phyloP scores from a whole-genome alignment of 2,888 invertebrate species.

The Microctonus brassicae region DNA sequence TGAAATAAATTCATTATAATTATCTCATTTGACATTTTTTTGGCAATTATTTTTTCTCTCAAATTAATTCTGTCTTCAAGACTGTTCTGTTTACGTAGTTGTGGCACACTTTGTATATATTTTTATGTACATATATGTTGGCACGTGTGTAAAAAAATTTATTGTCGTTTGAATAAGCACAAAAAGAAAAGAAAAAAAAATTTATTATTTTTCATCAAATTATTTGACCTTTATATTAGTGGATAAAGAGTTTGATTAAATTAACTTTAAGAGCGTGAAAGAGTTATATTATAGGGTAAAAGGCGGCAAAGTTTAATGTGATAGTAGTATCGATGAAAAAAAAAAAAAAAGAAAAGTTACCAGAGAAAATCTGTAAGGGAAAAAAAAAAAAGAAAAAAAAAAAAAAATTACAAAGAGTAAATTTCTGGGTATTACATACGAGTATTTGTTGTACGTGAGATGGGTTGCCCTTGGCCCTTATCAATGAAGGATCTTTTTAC shows the following conservation, averaged over 20 bases:
- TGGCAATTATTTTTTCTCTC: background rate
- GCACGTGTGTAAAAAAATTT: background rate
- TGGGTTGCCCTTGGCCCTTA: constrained; percentile 3
- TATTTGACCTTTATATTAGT: background rate
- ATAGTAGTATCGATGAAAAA: background rate
- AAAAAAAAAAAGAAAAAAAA: background rate
- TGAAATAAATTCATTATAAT: background rate
- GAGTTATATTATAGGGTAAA: background rate
- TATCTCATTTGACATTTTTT: background rate
- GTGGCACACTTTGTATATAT: background rate
- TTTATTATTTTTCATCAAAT: background rate
- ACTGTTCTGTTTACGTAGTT: background rate
- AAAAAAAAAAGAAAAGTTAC: background rate
- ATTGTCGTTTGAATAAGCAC: background rate
- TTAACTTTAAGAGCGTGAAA: background rate
- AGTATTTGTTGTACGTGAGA: constrained; percentile 1
- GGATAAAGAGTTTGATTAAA: background rate
- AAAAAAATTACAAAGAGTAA: background rate
- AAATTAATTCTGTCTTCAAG: constrained; percentile 6
- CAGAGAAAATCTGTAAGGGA: too few species aligned
- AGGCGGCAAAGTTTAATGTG: background rate
- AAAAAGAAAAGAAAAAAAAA: background rate
- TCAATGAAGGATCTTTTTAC: background rate
- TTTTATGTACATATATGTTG: too few species aligned
- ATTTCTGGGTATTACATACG: background rate